Conservation (phyloP, 53 echinoderm and acorn worm genomes). For the Holothuria scabra region DNA sequence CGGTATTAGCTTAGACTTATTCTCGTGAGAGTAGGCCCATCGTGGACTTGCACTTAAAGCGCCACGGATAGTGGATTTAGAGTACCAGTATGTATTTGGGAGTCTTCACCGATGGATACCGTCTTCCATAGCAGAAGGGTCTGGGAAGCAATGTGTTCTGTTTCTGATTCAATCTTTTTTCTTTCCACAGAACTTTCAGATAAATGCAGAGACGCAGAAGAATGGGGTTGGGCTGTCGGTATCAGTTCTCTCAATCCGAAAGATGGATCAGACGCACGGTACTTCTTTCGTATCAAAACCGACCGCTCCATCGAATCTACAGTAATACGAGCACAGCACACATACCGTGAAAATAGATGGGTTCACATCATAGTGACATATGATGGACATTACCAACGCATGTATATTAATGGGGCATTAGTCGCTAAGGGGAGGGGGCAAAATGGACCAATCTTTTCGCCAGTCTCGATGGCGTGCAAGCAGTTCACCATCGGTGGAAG, state of each 20-base stretch:
- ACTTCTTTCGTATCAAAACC: constrained; percentile 73
- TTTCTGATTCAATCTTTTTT: background rate
- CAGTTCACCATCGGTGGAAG: constrained; percentile 83
- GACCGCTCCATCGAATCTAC: constrained; percentile 73
- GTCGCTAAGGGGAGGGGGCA: constrained; percentile 61
- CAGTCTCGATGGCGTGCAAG: constrained; percentile 74
- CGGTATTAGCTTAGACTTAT: too few species aligned
- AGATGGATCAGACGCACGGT: constrained; percentile 55
- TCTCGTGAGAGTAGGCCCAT: too few species aligned
- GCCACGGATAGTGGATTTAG: too few species aligned
- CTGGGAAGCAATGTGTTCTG: too few species aligned
- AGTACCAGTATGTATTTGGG: too few species aligned
- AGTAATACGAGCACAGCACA: constrained; percentile 53
- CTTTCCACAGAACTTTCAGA: constrained; percentile 57
- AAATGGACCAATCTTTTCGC: constrained; percentile 75
- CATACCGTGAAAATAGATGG: constrained; percentile 79
- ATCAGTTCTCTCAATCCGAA: constrained; percentile 51
- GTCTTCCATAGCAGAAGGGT: too few species aligned
- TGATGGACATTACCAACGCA: constrained; percentile 70
- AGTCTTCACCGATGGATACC: too few species aligned
- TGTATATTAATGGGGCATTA: constrained; percentile 88
- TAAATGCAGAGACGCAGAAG: constrained; percentile 58
- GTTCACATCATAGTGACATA: constrained; percentile 85
- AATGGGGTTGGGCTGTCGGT: constrained; percentile 80
- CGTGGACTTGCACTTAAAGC: too few species aligned